Evolutionary conservation across 2,113 vertebrate species (phyloP), one percentile per base, ranked within the genome.

Genomic region (Cynoglossus semilaevis): DNA sequence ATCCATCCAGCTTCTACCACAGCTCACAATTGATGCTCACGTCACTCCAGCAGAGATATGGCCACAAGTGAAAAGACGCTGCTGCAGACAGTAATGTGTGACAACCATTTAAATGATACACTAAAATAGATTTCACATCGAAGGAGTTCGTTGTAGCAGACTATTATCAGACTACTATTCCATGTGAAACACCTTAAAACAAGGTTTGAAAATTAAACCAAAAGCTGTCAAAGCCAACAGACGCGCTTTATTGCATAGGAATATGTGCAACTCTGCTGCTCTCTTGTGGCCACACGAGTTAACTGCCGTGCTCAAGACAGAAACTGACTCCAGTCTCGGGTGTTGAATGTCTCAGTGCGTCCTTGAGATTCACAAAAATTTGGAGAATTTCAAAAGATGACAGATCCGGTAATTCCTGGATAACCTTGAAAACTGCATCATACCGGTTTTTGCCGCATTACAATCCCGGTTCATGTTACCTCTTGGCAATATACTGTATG

Each of bases 351-450:
- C 62, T 50, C 34, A 57, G 7, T 18, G 50, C 73, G 79, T 77
- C 79, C 76, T 84, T 82, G 81, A 74, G 60, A 60, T 15, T 59
- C 56, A 58, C 67, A 68, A 70, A 76, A 63, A 69, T 78, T 57
- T 75, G 70, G 64, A 80, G 69, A 78, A 74, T 73, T 62, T 70
- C 61, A 67, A 53, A 34, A 66, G 74, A 58, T 50, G 63, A 55
- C 55, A n/a, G n/a, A n/a, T n/a, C n/a, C n/a, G n/a, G n/a, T n/a
- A n/a, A n/a, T n/a, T n/a, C n/a, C n/a, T n/a, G n/a, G n/a, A n/a
- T n/a, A n/a, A 29, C 3, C 22, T 6, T 29, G 22, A 29, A 29
- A 29, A 29, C 22, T 29, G 22, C 22, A 29, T 6, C 22, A 29
- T 29, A 6, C 6, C 22, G 22, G 22, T 29, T 29, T 29, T 29